These are phyloP conservation scores for Eudemis profundana DNA, from an alignment of 2,888 invertebrate species.

Conservation along the genomic window DNA sequence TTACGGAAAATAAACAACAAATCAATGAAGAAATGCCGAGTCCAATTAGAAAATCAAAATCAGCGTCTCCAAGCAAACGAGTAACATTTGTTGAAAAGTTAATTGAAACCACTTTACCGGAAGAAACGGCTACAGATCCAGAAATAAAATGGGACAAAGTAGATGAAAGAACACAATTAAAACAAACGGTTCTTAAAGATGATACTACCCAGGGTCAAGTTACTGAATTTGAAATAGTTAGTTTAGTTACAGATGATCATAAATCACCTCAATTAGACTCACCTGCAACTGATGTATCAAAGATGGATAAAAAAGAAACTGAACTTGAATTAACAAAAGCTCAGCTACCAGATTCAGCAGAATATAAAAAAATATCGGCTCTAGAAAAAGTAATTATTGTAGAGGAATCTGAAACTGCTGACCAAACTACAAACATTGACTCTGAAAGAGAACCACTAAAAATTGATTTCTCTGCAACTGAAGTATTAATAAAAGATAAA, in stretches of 20 bases:
- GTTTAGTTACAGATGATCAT: not conserved
- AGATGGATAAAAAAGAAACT: not conserved
- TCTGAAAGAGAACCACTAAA: no score
- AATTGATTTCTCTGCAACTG: no score
- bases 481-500: not conserved
- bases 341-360: no score
- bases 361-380: not conserved
- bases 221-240: not conserved
- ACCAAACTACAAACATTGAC: not conserved
- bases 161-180: not conserved
- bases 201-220: not conserved
- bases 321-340: not conserved
- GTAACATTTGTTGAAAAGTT: conserved; percentile 45
- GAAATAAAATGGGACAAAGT: conserved; percentile 21
- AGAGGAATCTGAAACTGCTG: not conserved
- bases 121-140: conserved; percentile 29
- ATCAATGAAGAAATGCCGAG: conserved; percentile 11
- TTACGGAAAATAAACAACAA: conserved; percentile 1
- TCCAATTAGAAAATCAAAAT: conserved; percentile 39
- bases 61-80: conserved; percentile 41
- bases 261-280: not conserved
- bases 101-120: conserved; percentile 29
- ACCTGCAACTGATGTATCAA: not conserved
- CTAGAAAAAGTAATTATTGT: not conserved
- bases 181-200: not conserved